Evolutionary conservation across 37 sponge, comb jelly and placozoan genomes (phyloP).

Genomic region (Halichondria panicea): DNA sequence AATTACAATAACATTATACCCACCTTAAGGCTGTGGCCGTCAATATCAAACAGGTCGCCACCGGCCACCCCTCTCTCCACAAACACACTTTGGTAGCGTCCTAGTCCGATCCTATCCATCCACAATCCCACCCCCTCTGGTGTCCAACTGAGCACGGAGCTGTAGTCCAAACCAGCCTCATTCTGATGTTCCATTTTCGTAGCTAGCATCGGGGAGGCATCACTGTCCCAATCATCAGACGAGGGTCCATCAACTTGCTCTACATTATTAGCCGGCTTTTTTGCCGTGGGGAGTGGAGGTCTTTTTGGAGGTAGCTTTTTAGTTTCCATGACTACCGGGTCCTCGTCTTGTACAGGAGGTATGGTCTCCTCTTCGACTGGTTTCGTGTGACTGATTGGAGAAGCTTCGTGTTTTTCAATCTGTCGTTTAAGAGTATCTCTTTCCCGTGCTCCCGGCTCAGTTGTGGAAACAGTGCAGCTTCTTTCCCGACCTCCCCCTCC

Average conservation of each 20-base stretch:
- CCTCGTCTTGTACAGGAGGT: background rate
- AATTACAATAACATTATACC: background rate
- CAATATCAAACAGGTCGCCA: conserved; percentile 42
- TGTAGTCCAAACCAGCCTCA: background rate
- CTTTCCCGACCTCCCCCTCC: background rate
- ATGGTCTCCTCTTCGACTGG: background rate
- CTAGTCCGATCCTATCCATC: conserved; percentile 34
- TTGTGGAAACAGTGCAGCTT: conserved; percentile 6
- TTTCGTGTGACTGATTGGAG: background rate
- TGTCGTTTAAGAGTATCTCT: background rate
- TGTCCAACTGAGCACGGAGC: conserved; percentile 28
- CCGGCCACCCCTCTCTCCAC: conserved; percentile 43
- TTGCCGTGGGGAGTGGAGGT: background rate
- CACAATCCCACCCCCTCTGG: conserved; percentile 41
- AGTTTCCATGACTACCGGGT: background rate
- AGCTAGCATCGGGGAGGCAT: background rate
- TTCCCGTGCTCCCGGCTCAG: conserved; percentile 9
- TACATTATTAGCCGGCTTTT: background rate
- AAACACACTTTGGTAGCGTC: conserved; percentile 28
- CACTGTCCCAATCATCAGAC: background rate
- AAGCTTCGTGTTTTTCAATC: background rate
- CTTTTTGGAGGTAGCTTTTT: background rate
- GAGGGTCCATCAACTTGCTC: background rate
- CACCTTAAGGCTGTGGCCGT: conserved; percentile 52
- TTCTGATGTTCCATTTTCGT: background rate